These are phyloP conservation scores for Bombus sibiricus DNA, from an alignment of 1,140 invertebrate species.

Conservation along the genomic window DNA sequence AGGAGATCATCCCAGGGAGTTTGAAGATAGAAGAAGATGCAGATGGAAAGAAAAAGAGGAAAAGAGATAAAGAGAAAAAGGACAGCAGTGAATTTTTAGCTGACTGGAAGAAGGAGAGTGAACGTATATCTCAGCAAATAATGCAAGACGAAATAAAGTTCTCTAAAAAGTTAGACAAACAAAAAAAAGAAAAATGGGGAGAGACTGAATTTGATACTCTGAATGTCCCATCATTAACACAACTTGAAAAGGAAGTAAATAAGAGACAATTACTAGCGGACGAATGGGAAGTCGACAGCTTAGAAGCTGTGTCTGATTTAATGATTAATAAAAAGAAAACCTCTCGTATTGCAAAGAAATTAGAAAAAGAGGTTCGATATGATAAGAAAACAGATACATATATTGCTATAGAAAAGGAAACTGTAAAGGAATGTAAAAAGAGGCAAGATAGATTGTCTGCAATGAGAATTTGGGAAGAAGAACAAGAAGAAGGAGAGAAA, in stretches of 20 bases:
- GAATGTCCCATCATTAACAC: constrained; percentile 76
- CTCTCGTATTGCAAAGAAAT: constrained; percentile 61
- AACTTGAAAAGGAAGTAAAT: constrained; percentile 72
- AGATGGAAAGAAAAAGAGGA: constrained; percentile 48
- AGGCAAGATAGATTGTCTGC: constrained; percentile 71
- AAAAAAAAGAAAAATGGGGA: constrained; percentile 68
- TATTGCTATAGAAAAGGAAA: constrained; percentile 76
- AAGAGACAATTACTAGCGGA: constrained; percentile 73
- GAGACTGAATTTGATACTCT: constrained; percentile 77
- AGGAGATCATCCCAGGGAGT: constrained; percentile 44
- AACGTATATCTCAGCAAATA: constrained; percentile 54
- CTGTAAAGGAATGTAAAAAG: constrained; percentile 71
- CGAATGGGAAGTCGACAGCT: constrained; percentile 81
- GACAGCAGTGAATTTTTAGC: constrained; percentile 55
- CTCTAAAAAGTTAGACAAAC: constrained; percentile 53
- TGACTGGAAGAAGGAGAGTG: constrained; percentile 57
- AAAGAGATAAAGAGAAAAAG: constrained; percentile 54
- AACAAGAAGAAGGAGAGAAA: constrained; percentile 78
- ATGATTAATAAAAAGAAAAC: constrained; percentile 49
- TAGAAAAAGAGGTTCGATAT: constrained; percentile 76
- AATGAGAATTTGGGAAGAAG: constrained; percentile 80
- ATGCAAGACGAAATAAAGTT: constrained; percentile 59
- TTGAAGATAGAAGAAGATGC: constrained; percentile 50
- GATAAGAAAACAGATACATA: constrained; percentile 79
- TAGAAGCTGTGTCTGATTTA: constrained; percentile 72